Base-by-base conservation (phyloP, 2,113 vertebrate genomes). In the Daubentonia madagascariensis region DNA sequence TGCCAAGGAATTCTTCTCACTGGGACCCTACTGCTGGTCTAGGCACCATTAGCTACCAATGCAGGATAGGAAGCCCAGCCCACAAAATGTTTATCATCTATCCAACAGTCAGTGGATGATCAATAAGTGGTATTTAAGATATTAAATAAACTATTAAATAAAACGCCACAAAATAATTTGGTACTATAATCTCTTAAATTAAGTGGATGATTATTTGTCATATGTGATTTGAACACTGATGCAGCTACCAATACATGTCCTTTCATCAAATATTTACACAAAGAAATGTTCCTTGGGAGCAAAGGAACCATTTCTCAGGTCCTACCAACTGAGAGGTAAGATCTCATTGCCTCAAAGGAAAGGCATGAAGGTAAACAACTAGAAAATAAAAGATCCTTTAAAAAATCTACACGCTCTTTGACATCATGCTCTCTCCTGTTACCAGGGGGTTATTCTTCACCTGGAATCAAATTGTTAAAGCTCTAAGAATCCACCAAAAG, bases 181-280 rank as follows among this genome's bases (percentile, higher is more conserved):
- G 13, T 3, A 10, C 20, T 2, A 23, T 8, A 85, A 32, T 23
- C 30, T 76, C 75, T 76, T 45, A 37, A 57, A 57, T 17, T 52
- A 70, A 90, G n/a, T 17, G 37, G 87, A 16, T 17, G 18, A n/a
- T 16, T 11, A 3, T n/a, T 75, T 79, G 37, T 11, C 5, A 3
- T 18, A 22, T 75, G 72, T 50, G 67, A 57, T 43, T 32, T 10
- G 25, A 89, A 85, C 72, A 13, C 84, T 11, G 3, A 63, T 25
- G 13, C 8, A 30, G 37, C 48, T 30, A 54, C 17, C 10, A 1
- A 48, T 37, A 2, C 1, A 1, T 2, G 22, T 45, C 23, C 22
- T 68, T 75, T 61, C 12, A 11, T 52, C 65, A 68, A 75, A 59
- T 67, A 79, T 61, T 67, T 78, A 84, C 59, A 50, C 40, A 76